Percentiles rank a stretch among this genome's conserved stretches.
Evolutionary conservation across 2,797 vertebrate species (phyloP).

Genomic region (Aeoliscus strigatus): DNA sequence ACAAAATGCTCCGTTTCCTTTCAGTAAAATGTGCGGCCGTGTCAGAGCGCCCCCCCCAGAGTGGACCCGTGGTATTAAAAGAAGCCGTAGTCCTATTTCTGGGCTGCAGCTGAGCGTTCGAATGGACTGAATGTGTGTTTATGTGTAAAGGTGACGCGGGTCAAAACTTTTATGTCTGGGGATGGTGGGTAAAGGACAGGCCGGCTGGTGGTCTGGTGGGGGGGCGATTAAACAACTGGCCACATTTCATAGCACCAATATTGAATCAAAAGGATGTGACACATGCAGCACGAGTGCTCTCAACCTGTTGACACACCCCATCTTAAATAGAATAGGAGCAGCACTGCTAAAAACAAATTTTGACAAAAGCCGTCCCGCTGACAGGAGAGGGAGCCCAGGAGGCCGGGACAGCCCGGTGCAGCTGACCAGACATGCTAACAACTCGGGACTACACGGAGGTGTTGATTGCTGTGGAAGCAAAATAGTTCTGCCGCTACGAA

Average conservation of each 20-base stretch:
- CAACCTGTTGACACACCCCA: conserved; percentile 67
- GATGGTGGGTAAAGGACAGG: conserved; percentile 19
- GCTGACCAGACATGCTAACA: conserved; percentile 75
- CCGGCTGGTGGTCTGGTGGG: conserved; percentile 4
- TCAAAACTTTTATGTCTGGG: conserved; percentile 41
- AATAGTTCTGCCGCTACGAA: conserved; percentile 65
- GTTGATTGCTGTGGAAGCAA: conserved; percentile 72
- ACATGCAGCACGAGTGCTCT: conserved; percentile 56
- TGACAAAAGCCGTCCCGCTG: conserved; percentile 66
- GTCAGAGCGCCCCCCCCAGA: conserved; percentile 31
- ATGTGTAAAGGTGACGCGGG: conserved; percentile 65
- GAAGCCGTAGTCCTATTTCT: conserved; percentile 66
- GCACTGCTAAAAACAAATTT: conserved; percentile 65
- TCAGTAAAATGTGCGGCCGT: too few relatives aligned
- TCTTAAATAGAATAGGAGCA: conserved; percentile 77
- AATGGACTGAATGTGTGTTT: conserved; percentile 42
- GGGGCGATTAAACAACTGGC: conserved; percentile 66
- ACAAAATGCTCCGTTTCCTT: too few relatives aligned
- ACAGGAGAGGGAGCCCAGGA: conserved; percentile 58
- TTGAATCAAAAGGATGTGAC: conserved; percentile 65
- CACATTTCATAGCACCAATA: conserved; percentile 63
- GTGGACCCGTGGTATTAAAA: conserved; percentile 59
- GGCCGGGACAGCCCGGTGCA: conserved; percentile 45
- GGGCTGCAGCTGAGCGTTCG: conserved; percentile 66
- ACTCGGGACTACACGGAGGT: conserved; percentile 70